Conservation (phyloP, 2,797 vertebrate species). For the Rachycentron canadum region DNA sequence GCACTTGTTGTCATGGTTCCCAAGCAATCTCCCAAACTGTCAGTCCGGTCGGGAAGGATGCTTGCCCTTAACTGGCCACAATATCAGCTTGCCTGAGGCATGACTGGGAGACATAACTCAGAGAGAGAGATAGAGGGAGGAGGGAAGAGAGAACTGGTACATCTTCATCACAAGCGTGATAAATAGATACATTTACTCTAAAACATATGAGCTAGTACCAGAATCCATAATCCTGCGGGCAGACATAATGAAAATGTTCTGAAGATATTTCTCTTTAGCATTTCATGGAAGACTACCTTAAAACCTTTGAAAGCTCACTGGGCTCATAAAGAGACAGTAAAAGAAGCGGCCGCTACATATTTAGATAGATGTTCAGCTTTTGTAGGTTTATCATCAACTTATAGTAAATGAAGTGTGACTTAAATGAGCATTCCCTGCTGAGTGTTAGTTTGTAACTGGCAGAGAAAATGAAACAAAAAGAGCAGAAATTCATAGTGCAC, state of each 20-base stretch:
- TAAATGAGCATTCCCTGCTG: slow-evolving; percentile 8
- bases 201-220: slow-evolving; percentile 1
- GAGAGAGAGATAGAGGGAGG: slow-evolving; percentile 7
- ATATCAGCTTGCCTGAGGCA: slow-evolving; percentile 18
- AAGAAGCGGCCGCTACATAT: slow-evolving; percentile 2
- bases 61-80: slow-evolving; percentile 30
- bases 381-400: slow-evolving; percentile 13
- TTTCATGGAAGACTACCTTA: slow-evolving; percentile 3
- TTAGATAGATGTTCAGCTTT: slow-evolving; percentile 2
- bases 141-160: neutral
- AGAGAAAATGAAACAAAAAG: slow-evolving; percentile 12
- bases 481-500: neutral
- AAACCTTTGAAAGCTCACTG: neutral
- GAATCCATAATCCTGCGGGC: neutral
- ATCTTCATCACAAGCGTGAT: neutral
- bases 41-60: slow-evolving; percentile 16
- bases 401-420: slow-evolving; percentile 32
- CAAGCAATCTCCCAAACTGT: slow-evolving; percentile 38
- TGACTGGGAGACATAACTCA: slow-evolving; percentile 25
- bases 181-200: neutral
- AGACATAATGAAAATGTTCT: neutral
- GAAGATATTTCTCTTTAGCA: neutral
- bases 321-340: neutral
- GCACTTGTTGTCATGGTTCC: slow-evolving; percentile 46
- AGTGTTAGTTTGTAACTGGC: neutral